Conservation (phyloP, 2,113 vertebrate species). For the Erythrolamprus reginae region DNA sequence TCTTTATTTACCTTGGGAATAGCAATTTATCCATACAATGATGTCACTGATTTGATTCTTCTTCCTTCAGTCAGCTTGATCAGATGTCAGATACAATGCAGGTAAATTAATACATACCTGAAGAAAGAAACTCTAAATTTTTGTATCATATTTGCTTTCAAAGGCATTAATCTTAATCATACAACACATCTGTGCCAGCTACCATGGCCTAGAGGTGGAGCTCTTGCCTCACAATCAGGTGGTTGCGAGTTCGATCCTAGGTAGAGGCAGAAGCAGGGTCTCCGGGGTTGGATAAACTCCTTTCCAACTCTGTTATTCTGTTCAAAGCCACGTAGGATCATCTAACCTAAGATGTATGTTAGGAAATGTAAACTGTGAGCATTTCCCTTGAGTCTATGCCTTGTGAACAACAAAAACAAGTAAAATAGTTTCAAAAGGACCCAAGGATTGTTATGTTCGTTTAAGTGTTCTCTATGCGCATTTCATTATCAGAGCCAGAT, state of each 20-base stretch:
- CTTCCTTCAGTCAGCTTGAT: neutral
- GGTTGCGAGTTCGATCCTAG: too few species aligned
- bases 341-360: neutral
- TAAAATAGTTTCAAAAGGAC: neutral
- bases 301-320: neutral
- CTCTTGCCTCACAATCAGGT: too few species aligned
- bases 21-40: neutral
- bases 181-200: too few species aligned
- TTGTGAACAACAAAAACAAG: neutral
- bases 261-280: too few species aligned
- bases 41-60: neutral
- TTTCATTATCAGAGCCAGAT: constrained; percentile 29
- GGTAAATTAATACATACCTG: neutral
- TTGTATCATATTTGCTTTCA: neutral
- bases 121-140: neutral
- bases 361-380: neutral
- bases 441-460: neutral
- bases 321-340: neutral
- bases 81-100: neutral
- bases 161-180: neutral
- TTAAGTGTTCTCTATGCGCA: constrained; percentile 3
- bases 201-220: too few species aligned
- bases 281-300: too few species aligned
- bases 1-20: neutral
- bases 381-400: neutral